Conservation (phyloP, 2,113 vertebrate genomes). For the Oceanodroma tethys region DNA sequence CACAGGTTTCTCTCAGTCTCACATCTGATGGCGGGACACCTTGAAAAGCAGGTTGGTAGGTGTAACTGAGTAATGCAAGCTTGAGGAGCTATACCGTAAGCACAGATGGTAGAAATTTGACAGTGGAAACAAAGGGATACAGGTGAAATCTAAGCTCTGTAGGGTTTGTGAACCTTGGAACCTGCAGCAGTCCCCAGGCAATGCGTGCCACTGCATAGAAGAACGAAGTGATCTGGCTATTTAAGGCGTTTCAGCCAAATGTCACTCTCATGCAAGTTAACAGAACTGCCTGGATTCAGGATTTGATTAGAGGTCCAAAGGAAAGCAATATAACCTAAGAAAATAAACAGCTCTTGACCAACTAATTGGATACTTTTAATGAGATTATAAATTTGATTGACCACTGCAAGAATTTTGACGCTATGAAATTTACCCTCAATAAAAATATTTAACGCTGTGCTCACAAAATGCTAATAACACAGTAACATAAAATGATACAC, state of each 20-base stretch:
- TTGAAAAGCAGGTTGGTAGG: neutral
- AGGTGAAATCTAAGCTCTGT: neutral
- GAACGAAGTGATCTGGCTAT: neutral
- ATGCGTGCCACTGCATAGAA: accelerated
- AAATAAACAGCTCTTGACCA: neutral
- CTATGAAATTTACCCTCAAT: neutral
- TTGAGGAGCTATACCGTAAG: accelerated
- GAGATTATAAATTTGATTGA: neutral
- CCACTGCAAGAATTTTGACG: neutral
- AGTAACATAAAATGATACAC: neutral
- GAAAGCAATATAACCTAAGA: neutral
- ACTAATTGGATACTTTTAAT: neutral
- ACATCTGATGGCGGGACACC: neutral
- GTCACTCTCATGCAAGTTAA: neutral
- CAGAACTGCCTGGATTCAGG: neutral
- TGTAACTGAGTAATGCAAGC: neutral
- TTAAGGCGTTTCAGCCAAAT: neutral
- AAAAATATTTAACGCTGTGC: neutral
- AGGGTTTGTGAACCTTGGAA: neutral
- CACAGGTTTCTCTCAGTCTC: neutral
- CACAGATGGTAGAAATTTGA: accelerated
- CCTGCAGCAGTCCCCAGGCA: neutral
- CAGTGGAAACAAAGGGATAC: neutral
- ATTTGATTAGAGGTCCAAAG: neutral
- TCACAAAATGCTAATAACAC: neutral